Conservation (phyloP, 2,797 vertebrate genomes). For the Halcyon smyrnensis region DNA sequence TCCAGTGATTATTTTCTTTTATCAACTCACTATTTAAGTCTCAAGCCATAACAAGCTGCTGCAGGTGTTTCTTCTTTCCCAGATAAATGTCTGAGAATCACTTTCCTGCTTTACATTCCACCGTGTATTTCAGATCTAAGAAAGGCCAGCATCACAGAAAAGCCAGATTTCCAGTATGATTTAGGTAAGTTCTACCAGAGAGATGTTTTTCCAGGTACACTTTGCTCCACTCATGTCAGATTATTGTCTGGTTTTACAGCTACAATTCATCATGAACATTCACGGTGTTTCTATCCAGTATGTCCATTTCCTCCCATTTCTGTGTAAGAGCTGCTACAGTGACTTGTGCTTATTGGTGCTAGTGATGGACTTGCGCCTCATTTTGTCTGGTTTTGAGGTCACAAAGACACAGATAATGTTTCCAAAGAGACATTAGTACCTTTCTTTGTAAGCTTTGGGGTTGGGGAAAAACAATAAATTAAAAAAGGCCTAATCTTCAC, state of each 20-base stretch:
- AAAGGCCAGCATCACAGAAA: neutral
- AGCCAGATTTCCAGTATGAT: constrained; percentile 17
- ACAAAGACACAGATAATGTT: neutral
- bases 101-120: neutral
- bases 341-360: neutral
- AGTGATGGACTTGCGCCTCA: neutral
- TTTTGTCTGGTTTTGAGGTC: neutral
- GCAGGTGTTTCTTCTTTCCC: constrained; percentile 53
- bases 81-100: neutral
- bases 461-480: neutral
- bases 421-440: neutral
- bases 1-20: neutral
- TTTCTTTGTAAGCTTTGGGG: neutral
- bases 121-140: constrained; percentile 1
- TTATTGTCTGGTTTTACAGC: neutral
- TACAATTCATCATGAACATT: neutral
- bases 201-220: neutral
- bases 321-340: neutral
- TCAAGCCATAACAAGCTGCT: neutral
- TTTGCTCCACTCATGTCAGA: constrained; percentile 12
- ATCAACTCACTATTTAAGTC: neutral
- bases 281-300: neutral
- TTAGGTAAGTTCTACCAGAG: neutral
- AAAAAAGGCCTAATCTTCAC: neutral
- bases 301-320: neutral